Base-by-base conservation (phyloP, 2,113 vertebrate species). In the Lates calcarifer region DNA sequence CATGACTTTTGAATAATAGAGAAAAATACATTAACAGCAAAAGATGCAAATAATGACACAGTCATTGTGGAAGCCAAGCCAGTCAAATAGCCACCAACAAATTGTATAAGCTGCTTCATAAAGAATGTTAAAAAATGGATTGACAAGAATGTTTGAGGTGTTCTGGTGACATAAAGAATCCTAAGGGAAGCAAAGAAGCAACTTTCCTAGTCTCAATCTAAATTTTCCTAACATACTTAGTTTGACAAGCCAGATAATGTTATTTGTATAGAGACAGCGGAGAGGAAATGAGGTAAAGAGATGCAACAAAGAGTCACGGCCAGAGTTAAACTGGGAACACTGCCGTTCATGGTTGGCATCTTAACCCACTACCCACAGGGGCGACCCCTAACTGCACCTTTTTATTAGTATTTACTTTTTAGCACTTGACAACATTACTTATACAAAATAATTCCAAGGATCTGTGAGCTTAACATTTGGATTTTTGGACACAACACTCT, bases 31-130 rank as follows among this genome's bases (percentile, higher is more conserved):
- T 58, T 35, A 62, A 66, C 41, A 63, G 26, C 20, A 49, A 66
- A 62, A 83, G 51, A 82, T 57, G 58, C 58, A 43, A 76, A 53
- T 79, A 45, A 45, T 65, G 76, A 85, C 61, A 81, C 53, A 51
- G 66, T 70, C 71, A 58, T 33, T 66, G 53, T 75, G 74, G 71
- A 79, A 82, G 81, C 69, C 70, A 70, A 79, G 74, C 65, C 77
- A 85, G 61, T 67, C 6, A 79, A 68, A 70, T 6, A 77, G 29
- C 31, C 70, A 82, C 53, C 37, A 58, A 80, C 57, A 83, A 72
- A 79, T 63, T 10, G 56, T 71, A 79, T n/a, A 8, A 72, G n/a
- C 41, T 72, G 70, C 35, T 69, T 58, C 31, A 61, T 28, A 26
- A 80, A 86, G 70, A 84, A 65, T 43, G 7, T 64, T 22, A 29